Percentiles rank a stretch among this genome's conserved stretches.
Evolutionary conservation across 2,888 invertebrate genomes (phyloP).

Genomic region (Eupithecia insigniata): DNA sequence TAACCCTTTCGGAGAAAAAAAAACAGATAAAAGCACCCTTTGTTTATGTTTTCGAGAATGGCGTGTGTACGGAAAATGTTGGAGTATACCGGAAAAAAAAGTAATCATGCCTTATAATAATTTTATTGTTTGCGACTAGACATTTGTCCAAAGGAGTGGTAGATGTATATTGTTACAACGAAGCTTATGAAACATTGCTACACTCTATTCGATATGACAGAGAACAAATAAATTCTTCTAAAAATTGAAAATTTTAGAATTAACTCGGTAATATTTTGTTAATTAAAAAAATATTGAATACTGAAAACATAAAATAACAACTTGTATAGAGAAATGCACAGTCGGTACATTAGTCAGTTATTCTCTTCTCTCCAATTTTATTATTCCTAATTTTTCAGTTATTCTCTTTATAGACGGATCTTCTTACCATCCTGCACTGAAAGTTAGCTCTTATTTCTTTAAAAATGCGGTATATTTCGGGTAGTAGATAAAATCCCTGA

Average conservation of each 20-base stretch:
- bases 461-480: slow-evolving; percentile 12
- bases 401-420: slow-evolving; percentile 50
- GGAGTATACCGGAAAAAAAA: background rate
- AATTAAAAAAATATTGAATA: too few relatives aligned
- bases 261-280: too few relatives aligned
- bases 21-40: background rate
- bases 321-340: background rate
- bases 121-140: background rate
- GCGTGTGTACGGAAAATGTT: background rate
- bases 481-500: slow-evolving; percentile 47
- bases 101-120: background rate
- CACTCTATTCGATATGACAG: too few relatives aligned
- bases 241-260: too few relatives aligned
- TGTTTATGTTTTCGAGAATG: background rate
- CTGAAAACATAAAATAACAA: background rate
- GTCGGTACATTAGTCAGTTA: background rate
- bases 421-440: slow-evolving; percentile 34
- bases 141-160: background rate
- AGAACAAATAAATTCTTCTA: too few relatives aligned
- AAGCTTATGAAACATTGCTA: too few relatives aligned
- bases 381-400: slow-evolving; percentile 44
- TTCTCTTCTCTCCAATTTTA: background rate
- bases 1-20: slow-evolving; percentile 9
- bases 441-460: slow-evolving; percentile 26
- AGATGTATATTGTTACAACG: too few relatives aligned